Base-by-base conservation (phyloP, 2,797 vertebrate species). In the Cuniculus paca region DNA sequence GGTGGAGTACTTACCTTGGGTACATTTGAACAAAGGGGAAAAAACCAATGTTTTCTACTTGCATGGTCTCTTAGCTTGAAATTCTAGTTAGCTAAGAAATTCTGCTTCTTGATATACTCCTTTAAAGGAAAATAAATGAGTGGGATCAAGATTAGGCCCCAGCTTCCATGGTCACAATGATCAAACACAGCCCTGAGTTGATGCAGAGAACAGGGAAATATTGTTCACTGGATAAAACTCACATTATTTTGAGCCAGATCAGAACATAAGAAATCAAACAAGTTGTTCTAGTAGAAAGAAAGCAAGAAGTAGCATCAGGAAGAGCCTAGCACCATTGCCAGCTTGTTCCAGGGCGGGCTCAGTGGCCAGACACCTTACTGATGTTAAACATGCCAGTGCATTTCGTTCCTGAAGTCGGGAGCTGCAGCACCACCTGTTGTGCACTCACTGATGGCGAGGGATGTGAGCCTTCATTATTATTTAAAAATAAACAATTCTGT, bases 121-220 rank as follows among this genome's bases (percentile, higher is more conserved):
- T 81, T 81, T 96, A n/a, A 63, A 75, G 61, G 72, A 85, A 90
- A 88, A 56, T 16, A 60, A 28, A 60, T 12, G n/a, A 63, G 26
- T 3, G 6, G 39, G 58, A 39, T 10, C 16, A 50, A 65, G 34
- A 52, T 84, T 84, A 19, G 85, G 39, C 3, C 20, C 52, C 42
- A 80, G 56, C 19, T 65, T 50, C 9, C 19, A 36, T 36, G 54
- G 20, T 26, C 13, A 17, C 48, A 80, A 58, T 26, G 24, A 39
- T 81, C 54, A 80, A 84, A 31, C 39, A 83, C 83, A 63, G 36
- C 7, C 31, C 31, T 56, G 31, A 52, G 16, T 63, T 86, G 36
- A 24, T 61, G 14, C 28, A 65, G 13, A 79, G 13, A 74, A 6
- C 50, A 45, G 70, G n/a, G 16, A 74, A n/a, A 14, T 50, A 17